Percentiles rank a stretch among this genome's conserved stretches.
These are phyloP conservation scores for Esperia sulphurella DNA, from an alignment of 2,888 invertebrate species.

Conservation along the genomic window DNA sequence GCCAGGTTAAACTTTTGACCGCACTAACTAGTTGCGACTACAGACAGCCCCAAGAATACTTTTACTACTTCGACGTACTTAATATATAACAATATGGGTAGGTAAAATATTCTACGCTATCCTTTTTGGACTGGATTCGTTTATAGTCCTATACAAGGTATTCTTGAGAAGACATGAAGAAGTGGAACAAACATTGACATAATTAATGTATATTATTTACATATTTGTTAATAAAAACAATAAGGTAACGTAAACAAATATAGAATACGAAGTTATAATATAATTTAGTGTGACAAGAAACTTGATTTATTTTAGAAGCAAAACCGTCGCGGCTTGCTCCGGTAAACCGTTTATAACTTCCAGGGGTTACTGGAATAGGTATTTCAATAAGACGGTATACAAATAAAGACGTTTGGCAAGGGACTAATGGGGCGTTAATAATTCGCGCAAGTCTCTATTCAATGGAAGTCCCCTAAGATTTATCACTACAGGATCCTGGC, in stretches of 20 bases:
- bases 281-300: slow-evolving; percentile 27
- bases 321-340: slow-evolving; percentile 22
- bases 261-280: slow-evolving; percentile 4
- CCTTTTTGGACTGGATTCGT: no score
- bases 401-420: slow-evolving; percentile 63
- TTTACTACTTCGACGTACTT: no score
- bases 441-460: slow-evolving; percentile 70
- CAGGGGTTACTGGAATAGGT: slow-evolving; percentile 3
- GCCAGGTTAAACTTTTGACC: no score
- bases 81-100: no score
- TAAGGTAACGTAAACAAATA: slow-evolving; percentile 2
- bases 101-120: no score
- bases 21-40: no score
- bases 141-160: no score
- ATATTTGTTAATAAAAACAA: not conserved
- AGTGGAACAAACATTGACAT: no score
- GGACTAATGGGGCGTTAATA: slow-evolving; percentile 75
- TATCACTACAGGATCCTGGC: slow-evolving; percentile 73
- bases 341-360: slow-evolving; percentile 7
- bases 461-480: slow-evolving; percentile 66
- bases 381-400: slow-evolving; percentile 44
- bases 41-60: no score
- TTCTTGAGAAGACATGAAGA: no score
- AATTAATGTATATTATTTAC: no score
- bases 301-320: slow-evolving; percentile 32